Base-by-base conservation (phyloP, 2,113 vertebrate genomes). In the Raphicerus campestris region DNA sequence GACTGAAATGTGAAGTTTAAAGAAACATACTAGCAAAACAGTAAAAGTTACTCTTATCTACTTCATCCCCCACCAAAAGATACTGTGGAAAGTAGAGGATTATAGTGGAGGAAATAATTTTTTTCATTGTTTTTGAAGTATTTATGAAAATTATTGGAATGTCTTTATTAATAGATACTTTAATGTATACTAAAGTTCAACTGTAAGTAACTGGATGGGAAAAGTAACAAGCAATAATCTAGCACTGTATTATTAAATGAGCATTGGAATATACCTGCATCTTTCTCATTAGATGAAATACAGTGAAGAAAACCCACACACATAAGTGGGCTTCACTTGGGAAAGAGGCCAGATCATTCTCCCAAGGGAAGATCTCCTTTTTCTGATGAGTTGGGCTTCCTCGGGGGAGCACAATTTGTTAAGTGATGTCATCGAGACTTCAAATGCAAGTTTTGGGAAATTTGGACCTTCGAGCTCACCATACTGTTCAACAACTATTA, bases 301-400 rank as follows among this genome's bases (percentile, higher is more conserved):
- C 2, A 42, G 20, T 24, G 16, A 28, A 6, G 22, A 7, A 17
- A 56, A 13, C 3, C n/a, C 35, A 10, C 1, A 7, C 3, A 0
- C 15, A 8, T 3, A 30, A 28, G 22, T 16, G 45, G 61, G 51
- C 24, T 8, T 8, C 10, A 35, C 28, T 66, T 56, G 30, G 35
- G 28, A 53, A 45, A 39, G 47, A 47, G 6, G 17, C 10, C 17
- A 5, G 53, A n/a, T 58, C 7, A 3, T 60, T 56, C 30, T 30
- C n/a, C 17, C n/a, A 7, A 45, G 17, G 53, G 56, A 26, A 84
- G 73, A 19, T 3, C 42, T 11, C 32, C 14, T n/a, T 55, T 39
- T 26, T 56, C 58, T 26, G 39, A 30, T 22, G 6, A 47, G 3
- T 6, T 15, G 26, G 35, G 11, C 39, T 77, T 26, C 8, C 17